Base-by-base conservation (phyloP, 1,140 invertebrate genomes). In the Drosophila gunungcola region DNA sequence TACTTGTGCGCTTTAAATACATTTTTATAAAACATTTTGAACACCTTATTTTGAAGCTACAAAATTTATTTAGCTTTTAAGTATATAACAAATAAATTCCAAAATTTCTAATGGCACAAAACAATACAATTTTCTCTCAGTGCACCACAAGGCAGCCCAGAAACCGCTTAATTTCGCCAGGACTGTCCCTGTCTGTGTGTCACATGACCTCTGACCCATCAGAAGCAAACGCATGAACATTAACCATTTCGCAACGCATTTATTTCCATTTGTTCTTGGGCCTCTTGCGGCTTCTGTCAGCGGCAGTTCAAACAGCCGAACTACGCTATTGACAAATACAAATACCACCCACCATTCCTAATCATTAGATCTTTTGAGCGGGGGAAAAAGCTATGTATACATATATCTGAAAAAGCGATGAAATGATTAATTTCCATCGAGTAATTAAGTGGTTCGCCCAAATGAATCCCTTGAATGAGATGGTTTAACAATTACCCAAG, bases 221-320 rank as follows among this genome's bases (percentile, higher is more conserved):
- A 34, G 13, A 39, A 54, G 21, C 16, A 13, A 52, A 29, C 29
- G 25, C 49, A 41, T 10, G 11, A 25, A 43, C 67, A 70, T 70
- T 70, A 70, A 49, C 64, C 67, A 70, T 70, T 70, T 56, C 43
- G 51, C 51, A 56, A 46, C 51, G 65, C 67, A 70, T 70, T 70
- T 70, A 57, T 70, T 57, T 70, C 29, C 68, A 70, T 70, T 70
- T 70, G 65, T 53, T 25, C 41, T 41, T n/a, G 27, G 27, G 16
- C 32, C 32, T n/a, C 34, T 42, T 34, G 46, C 46, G 9, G 16
- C 13, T 13, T 41, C 62, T 68, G 67, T 70, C 67, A 69, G 64
- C 63, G 51, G n/a, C 62, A 65, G 62, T 58, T 60, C 54, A 65
- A 65, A 49, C 36, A 56, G 54, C 52, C 41, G 32, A 69, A 57